Base-by-base conservation (phyloP, 1,140 invertebrate species). In the Sycophaga agraensis region DNA sequence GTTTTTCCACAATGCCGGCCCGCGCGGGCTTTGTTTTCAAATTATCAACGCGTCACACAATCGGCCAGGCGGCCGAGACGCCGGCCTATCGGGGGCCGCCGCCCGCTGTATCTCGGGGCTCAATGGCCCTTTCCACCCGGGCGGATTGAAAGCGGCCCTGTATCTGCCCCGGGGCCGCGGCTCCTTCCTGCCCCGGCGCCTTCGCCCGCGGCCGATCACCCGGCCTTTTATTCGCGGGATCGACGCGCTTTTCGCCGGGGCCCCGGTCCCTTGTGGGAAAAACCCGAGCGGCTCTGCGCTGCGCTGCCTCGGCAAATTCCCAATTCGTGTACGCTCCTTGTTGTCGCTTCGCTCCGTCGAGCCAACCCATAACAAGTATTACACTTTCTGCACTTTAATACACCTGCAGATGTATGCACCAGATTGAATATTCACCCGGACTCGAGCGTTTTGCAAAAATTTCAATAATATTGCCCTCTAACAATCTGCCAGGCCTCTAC, bases 1-100 rank as follows among this genome's bases (percentile, higher is more conserved):
- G 78, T 78, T 80, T 79, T 78, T 78, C 70, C 69, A 78, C 76
- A 80, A 80, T 73, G 75, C 66, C 56, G 67, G 56, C 50, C 56
- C 65, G 65, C 65, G 58, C 59, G 19, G 66, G 65, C 71, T 73
- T 80, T 79, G 77, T 80, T 78, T 73, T 69, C 76, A 79, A 79
- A 79, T 79, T 79, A 80, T 80, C 77, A 79, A 78, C 76, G 70
- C 71, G 75, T 74, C 68, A 72, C 75, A 79, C 76, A 79, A 79
- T 80, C 76, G 70, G 70, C 58, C 64, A 66, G 62, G 14, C 0
- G 59, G 16, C 0, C 26, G 45, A 65, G 65, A 68, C 5, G 4
- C 61, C 40, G 48, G 55, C 48, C n/a, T 64, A 54, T 65, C 55
- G n/a, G n/a, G n/a, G n/a, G n/a, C n/a, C 35, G 19, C n/a, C 31